phyloP scores from a whole-genome alignment of 2,797 vertebrate species.

The Gymnoscopelus braueri region DNA sequence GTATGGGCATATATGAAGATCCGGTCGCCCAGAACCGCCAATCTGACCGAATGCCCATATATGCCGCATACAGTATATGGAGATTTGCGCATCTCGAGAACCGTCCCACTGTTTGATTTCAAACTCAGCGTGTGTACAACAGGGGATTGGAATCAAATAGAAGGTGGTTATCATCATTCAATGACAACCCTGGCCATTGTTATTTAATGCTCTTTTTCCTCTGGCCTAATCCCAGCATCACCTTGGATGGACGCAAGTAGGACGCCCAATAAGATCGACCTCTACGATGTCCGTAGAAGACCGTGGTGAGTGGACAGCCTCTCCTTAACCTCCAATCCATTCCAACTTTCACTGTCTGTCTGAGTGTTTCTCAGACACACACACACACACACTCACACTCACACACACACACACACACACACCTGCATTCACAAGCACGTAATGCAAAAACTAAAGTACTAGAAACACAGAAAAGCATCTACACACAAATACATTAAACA shows the following conservation, averaged over 20 bases:
- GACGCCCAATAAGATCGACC: slow-evolving; percentile 91
- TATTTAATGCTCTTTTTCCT: not conserved
- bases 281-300: slow-evolving; percentile 95
- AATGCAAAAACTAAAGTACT: too few species aligned
- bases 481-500: not conserved
- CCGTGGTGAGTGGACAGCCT: slow-evolving; percentile 87
- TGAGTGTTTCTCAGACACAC: slow-evolving; percentile 1
- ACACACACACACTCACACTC: not conserved
- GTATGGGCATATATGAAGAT: too few species aligned
- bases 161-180: too few species aligned
- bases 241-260: slow-evolving; percentile 91
- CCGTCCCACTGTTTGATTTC: too few species aligned
- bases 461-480: not conserved
- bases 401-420: not conserved
- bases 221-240: slow-evolving; percentile 82
- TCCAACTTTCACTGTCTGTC: slow-evolving; percentile 8
- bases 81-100: too few species aligned
- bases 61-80: too few species aligned
- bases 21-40: too few species aligned
- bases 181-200: too few species aligned
- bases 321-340: not conserved
- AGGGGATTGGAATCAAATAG: too few species aligned
- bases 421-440: slow-evolving; percentile 23
- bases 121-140: too few species aligned
- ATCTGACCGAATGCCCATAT: too few species aligned